phyloP scores from a whole-genome alignment of 2,888 invertebrate genomes.

The Melieria crassipennis region DNA sequence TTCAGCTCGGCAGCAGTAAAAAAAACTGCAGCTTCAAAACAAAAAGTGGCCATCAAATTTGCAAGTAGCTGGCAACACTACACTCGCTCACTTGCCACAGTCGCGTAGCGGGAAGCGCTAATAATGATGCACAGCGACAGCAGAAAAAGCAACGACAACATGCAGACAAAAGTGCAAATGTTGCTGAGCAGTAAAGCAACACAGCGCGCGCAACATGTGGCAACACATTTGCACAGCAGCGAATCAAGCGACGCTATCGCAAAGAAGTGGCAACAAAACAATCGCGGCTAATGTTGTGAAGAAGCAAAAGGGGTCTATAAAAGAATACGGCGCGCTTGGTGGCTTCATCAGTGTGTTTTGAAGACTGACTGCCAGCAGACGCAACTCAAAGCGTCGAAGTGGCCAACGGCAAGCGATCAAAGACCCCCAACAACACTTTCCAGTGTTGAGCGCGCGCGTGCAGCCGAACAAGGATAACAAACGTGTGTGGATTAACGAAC shows the following conservation, averaged over 20 bases:
- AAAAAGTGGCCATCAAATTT: background rate
- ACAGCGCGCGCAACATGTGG: conserved; percentile 18
- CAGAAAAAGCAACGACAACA: background rate
- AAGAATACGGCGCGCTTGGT: conserved; percentile 62
- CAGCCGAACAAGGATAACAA: conserved; percentile 20
- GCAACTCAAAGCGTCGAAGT: conserved; percentile 40
- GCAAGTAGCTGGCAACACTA: background rate
- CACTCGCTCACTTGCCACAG: background rate
- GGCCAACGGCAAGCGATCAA: conserved; percentile 19
- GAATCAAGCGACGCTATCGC: conserved; percentile 14
- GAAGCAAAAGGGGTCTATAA: conserved; percentile 61
- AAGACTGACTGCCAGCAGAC: conserved; percentile 66
- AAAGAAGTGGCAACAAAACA: conserved; percentile 31
- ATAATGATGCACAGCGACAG: background rate
- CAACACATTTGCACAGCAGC: background rate
- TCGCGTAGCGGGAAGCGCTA: background rate
- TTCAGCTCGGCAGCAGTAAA: conserved; percentile 18
- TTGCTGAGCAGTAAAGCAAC: conserved; percentile 19
- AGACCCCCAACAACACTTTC: too few relatives aligned
- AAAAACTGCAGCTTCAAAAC: conserved; percentile 4
- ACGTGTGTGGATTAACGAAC: conserved; percentile 24
- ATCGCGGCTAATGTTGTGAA: conserved; percentile 5
- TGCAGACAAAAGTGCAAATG: conserved; percentile 16
- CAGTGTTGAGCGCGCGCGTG: conserved; percentile 19
- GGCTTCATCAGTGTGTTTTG: conserved; percentile 69